Evolutionary conservation across 2,797 vertebrate species (phyloP).

Genomic region (Pyrocephalus nanus): DNA sequence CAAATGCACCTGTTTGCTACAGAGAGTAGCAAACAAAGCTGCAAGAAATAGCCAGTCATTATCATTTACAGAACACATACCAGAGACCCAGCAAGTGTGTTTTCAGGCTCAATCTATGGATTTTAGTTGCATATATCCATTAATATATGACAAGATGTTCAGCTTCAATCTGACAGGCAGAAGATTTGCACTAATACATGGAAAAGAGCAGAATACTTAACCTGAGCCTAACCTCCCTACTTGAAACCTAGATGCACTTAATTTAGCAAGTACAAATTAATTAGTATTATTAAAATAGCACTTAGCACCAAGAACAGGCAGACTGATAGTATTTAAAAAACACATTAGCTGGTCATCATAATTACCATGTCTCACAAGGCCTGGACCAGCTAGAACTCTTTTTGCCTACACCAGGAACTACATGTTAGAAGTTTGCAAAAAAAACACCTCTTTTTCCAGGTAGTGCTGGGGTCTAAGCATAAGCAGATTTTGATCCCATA

Average conservation of each 20-base stretch:
- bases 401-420: neutral
- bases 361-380: neutral
- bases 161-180: neutral
- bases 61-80: neutral
- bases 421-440: neutral
- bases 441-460: fast-evolving
- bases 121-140: neutral
- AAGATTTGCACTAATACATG: neutral
- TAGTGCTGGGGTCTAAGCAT: neutral
- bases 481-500: neutral
- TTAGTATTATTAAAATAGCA: conserved; percentile 42
- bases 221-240: neutral
- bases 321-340: conserved; percentile 1
- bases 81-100: neutral
- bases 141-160: neutral
- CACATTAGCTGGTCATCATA: neutral
- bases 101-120: neutral
- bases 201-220: conserved; percentile 16
- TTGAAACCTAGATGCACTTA: neutral
- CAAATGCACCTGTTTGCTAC: neutral
- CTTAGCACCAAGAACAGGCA: conserved; percentile 12
- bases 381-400: neutral
- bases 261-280: conserved; percentile 32
- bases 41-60: neutral
- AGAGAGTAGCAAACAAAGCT: neutral